A percentile compares a stretch with the other conserved stretches of the same genome.
Conservation (phyloP, 2,113 vertebrate genomes). For the Pionites leucogaster region DNA sequence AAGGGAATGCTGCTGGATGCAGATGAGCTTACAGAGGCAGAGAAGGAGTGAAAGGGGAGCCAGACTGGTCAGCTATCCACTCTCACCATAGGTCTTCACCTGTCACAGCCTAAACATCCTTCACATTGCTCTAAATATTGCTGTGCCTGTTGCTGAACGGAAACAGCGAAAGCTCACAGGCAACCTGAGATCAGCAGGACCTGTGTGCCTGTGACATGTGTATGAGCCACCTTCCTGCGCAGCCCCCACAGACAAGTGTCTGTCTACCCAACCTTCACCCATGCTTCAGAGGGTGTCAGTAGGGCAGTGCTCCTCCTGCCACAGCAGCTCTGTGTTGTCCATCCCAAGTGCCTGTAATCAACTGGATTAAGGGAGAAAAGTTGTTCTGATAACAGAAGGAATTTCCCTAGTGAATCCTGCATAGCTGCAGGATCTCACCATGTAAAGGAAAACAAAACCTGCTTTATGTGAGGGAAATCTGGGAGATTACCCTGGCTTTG, state of each 20-base stretch:
- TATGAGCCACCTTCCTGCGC: fast-evolving
- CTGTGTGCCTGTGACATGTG: background rate
- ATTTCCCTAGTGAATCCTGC: background rate
- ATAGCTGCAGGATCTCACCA: background rate
- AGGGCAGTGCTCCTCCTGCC: background rate
- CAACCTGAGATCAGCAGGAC: background rate
- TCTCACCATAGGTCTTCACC: fast-evolving
- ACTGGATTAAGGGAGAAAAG: background rate
- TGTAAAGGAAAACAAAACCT: slow-evolving; percentile 10
- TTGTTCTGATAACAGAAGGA: background rate
- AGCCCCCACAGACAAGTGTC: background rate
- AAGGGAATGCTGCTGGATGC: background rate
- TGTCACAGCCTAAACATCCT: background rate
- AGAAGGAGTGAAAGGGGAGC: background rate
- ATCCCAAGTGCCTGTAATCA: background rate
- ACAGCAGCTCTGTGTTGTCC: background rate
- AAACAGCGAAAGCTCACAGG: background rate
- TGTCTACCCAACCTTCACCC: background rate
- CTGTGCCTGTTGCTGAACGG: background rate
- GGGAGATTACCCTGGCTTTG: background rate
- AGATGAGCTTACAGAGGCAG: background rate
- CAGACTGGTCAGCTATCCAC: background rate
- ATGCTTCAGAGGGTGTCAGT: background rate
- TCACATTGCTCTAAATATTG: too few species aligned
- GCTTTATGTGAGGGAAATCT: background rate